Conservation (phyloP, 2,888 invertebrate genomes). For the Tenthredo mesomela region DNA sequence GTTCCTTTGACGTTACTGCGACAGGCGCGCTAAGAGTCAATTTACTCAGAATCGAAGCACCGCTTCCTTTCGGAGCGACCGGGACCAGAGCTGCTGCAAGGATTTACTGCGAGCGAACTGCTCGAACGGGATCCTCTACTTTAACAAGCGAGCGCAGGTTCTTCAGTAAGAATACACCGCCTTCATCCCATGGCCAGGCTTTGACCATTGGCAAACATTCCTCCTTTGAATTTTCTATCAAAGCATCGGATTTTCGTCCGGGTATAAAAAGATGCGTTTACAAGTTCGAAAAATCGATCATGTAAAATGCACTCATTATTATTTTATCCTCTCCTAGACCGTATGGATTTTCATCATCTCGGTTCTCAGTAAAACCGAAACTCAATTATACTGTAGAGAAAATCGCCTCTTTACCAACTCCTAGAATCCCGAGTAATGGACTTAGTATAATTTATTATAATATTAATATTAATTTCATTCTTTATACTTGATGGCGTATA, state of each 20-base stretch:
- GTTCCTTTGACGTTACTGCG: constrained; percentile 34
- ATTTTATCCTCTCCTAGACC: background rate
- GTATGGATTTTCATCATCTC: constrained; percentile 16
- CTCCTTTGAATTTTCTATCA: background rate
- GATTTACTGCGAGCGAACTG: constrained; percentile 15
- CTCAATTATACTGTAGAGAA: constrained; percentile 16
- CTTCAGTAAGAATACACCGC: constrained; percentile 6
- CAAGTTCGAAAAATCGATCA: background rate
- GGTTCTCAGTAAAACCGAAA: background rate
- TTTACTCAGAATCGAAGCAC: constrained; percentile 35
- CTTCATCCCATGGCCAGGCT: background rate
- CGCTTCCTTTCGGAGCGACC: background rate
- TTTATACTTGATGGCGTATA: background rate
- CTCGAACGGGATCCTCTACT: constrained; percentile 4
- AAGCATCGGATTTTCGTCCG: background rate
- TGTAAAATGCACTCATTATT: background rate
- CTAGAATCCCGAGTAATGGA: background rate
- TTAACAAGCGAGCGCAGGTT: background rate
- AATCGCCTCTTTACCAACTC: constrained; percentile 2
- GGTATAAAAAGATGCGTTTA: background rate
- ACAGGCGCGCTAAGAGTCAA: constrained; percentile 46
- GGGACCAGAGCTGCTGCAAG: constrained; percentile 21
- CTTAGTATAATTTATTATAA: background rate
- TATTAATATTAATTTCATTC: background rate
- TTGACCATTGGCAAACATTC: constrained; percentile 12